Percentiles rank a stretch among this genome's conserved stretches.
Evolutionary conservation across 2,113 vertebrate species (phyloP).

Genomic region (Pogonocichla stellata): DNA sequence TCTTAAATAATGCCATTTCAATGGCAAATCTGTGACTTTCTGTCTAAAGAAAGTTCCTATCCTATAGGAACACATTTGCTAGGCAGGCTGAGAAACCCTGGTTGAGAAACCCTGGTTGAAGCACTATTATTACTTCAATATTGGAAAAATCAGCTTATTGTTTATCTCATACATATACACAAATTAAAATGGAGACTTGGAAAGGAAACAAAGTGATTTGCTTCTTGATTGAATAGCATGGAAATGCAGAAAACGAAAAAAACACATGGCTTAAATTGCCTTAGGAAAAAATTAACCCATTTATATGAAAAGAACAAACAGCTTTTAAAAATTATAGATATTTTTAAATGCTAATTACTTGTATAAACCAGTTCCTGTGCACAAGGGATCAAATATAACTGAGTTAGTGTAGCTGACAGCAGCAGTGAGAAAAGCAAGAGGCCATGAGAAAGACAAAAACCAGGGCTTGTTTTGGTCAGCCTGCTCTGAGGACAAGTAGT

Average conservation of each 20-base stretch:
- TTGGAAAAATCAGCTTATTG: neutral
- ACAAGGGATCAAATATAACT: neutral
- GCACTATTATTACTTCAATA: neutral
- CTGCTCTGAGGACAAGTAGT: neutral
- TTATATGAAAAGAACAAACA: neutral
- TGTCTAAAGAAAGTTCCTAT: neutral
- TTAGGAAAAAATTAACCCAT: neutral
- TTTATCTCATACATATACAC: neutral
- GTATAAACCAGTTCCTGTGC: neutral
- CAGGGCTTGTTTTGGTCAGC: slow-evolving; percentile 25
- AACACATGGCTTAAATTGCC: neutral
- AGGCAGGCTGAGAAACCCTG: neutral
- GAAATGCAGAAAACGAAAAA: neutral
- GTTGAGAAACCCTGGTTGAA: neutral
- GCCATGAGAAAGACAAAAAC: neutral
- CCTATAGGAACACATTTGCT: neutral
- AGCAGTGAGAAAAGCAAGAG: neutral
- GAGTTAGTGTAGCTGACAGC: neutral
- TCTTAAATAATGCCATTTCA: neutral
- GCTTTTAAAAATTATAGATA: neutral
- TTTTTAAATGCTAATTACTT: neutral
- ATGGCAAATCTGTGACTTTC: neutral
- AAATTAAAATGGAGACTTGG: neutral
- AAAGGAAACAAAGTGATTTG: neutral
- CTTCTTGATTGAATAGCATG: neutral